A percentile compares a stretch with the other conserved stretches of the same genome.
These are phyloP conservation scores for Parazoanthus atlanticus DNA, from an alignment of 92 coral and sea anemone species.

Conservation along the genomic window DNA sequence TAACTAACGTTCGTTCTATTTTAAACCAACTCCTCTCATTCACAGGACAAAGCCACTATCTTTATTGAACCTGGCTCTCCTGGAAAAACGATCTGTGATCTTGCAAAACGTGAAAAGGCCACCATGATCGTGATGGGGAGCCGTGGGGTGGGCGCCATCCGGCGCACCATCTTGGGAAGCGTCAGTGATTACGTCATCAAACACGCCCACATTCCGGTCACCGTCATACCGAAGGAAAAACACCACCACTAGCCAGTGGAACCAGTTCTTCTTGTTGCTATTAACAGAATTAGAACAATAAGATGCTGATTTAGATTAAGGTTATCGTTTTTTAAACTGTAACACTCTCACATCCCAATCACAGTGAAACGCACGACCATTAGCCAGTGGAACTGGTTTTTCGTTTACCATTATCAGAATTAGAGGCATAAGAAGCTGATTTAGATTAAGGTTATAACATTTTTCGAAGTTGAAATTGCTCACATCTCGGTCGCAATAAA, in stretches of 20 bases:
- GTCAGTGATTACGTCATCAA: constrained; percentile 35
- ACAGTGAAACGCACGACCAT: neutral
- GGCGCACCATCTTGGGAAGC: constrained; percentile 26
- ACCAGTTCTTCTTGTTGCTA: neutral
- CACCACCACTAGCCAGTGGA: neutral
- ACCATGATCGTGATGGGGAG: constrained; percentile 21
- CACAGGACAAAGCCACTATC: neutral
- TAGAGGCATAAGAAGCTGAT: no score
- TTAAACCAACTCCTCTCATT: neutral
- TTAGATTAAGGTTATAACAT: no score
- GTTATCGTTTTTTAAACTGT: no score
- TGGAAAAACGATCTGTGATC: neutral
- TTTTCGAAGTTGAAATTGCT: no score
- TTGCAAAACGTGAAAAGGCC: neutral
- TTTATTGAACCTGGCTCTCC: neutral
- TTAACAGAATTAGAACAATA: neutral
- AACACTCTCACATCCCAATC: constrained; percentile 19
- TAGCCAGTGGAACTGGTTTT: neutral
- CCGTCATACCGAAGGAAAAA: constrained; percentile 3
- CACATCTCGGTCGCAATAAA: no score
- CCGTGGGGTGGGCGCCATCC: constrained; percentile 7
- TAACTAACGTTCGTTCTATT: no score
- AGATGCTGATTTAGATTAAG: no score
- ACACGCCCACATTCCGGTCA: constrained; percentile 28
- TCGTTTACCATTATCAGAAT: neutral